Evolutionary conservation across 2,888 invertebrate species (phyloP).

Genomic region (Agapetus fuscipes): DNA sequence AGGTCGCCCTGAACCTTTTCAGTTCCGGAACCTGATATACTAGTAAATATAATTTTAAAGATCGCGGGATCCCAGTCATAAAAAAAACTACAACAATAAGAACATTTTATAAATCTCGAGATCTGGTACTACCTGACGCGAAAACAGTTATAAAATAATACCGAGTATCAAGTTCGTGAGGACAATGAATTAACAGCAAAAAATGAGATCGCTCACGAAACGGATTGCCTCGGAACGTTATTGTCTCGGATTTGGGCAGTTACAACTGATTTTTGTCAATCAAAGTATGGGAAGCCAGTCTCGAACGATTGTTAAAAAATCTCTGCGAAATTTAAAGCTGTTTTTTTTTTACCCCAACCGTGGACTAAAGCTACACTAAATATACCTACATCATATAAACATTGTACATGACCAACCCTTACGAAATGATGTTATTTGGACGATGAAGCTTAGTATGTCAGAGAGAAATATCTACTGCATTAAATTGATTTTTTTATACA

Average conservation of each 20-base stretch:
- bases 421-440: no score
- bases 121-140: slow-evolving; percentile 8
- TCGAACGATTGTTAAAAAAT: slow-evolving; percentile 1
- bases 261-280: slow-evolving; percentile 10
- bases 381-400: no score
- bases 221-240: slow-evolving; percentile 6
- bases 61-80: slow-evolving; percentile 4
- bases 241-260: slow-evolving; percentile 11
- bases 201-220: slow-evolving; percentile 10
- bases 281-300: slow-evolving; percentile 10
- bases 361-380: no score
- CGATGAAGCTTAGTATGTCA: no score
- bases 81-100: slow-evolving; percentile 9
- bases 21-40: slow-evolving; percentile 12
- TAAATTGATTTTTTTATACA: no score
- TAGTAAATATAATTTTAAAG: no score
- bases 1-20: no score
- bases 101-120: slow-evolving; percentile 1
- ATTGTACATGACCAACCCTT: no score
- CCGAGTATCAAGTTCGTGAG: slow-evolving; percentile 12
- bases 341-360: no score
- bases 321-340: no score
- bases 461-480: no score
- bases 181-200: slow-evolving; percentile 12
- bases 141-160: slow-evolving; percentile 12